A percentile compares a stretch with the other conserved stretches of the same genome.
phyloP scores from a whole-genome alignment of 2,113 vertebrate species.

The Seriola dumerili region DNA sequence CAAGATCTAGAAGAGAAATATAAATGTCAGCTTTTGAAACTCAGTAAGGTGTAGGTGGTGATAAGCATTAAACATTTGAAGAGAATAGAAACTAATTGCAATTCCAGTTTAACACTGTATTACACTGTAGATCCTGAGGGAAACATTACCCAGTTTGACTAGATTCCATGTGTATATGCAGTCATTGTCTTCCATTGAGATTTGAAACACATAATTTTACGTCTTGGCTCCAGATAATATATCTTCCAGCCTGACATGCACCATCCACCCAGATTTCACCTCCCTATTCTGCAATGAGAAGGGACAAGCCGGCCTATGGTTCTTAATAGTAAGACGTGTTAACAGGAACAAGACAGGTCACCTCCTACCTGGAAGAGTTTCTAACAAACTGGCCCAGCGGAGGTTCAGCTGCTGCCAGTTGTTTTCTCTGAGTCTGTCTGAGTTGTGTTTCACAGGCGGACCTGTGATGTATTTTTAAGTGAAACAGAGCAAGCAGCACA shows the following conservation, averaged over 20 bases:
- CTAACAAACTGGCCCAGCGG: conserved; percentile 46
- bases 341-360: conserved; percentile 52
- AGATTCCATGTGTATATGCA: conserved; percentile 17
- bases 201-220: conserved; percentile 9
- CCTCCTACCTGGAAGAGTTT: conserved; percentile 55
- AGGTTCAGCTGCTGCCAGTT: conserved; percentile 38
- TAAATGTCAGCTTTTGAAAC: background rate
- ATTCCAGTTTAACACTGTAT: conserved; percentile 1
- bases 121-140: conserved; percentile 13
- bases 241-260: conserved; percentile 38
- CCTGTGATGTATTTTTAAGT: conserved; percentile 61
- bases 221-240: conserved; percentile 36
- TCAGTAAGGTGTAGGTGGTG: conserved; percentile 24
- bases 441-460: conserved; percentile 24
- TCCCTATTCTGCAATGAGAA: background rate
- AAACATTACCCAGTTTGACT: conserved; percentile 30
- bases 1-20: background rate
- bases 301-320: conserved; percentile 1
- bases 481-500: conserved; percentile 21
- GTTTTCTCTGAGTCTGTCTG: conserved; percentile 41
- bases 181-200: conserved; percentile 34
- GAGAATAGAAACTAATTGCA: conserved; percentile 35
- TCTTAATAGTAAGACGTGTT: conserved; percentile 37
- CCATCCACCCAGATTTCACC: conserved; percentile 31
- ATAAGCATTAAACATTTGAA: background rate